These are phyloP conservation scores for Cyprinodon brontotheroides DNA, from an alignment of 2,113 vertebrate species.

Conservation along the genomic window DNA sequence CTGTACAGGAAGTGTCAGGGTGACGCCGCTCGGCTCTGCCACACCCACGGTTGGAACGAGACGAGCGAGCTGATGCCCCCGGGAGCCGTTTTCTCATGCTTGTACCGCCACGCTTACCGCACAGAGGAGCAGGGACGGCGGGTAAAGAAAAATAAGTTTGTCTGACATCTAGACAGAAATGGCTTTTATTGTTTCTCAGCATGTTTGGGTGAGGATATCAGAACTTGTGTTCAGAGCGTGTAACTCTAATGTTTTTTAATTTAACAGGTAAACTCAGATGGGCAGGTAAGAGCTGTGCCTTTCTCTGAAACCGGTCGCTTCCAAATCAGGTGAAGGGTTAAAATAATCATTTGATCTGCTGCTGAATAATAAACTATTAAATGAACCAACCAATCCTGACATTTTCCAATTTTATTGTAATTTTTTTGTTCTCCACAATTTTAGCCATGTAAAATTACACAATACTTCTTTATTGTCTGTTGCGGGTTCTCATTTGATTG, in stretches of 20 bases:
- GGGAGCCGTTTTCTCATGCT: conserved; percentile 93
- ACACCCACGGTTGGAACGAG: conserved; percentile 95
- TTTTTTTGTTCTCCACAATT: not conserved
- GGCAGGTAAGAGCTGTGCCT: conserved; percentile 35
- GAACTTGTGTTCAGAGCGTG: not conserved
- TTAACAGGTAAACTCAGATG: conserved; percentile 26
- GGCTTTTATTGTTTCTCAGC: not conserved
- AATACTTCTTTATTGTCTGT: not conserved
- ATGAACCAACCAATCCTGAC: not conserved
- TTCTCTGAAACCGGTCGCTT: not conserved
- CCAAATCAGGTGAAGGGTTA: conserved; percentile 19
- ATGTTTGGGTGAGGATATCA: not conserved
- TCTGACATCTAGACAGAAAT: not conserved
- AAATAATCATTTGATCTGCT: not conserved
- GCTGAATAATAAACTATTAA: not conserved
- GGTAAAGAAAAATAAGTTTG: conserved; percentile 61
- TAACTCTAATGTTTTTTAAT: conserved; percentile 38
- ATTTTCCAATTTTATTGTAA: not conserved
- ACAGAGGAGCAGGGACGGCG: conserved; percentile 93
- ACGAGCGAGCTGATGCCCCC: conserved; percentile 93
- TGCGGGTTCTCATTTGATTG: not conserved
- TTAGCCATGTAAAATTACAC: not conserved
- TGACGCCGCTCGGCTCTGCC: conserved; percentile 92
- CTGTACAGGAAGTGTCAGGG: conserved; percentile 96
- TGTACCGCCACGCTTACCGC: conserved; percentile 95